These are phyloP conservation scores for Baccha elongata DNA, from an alignment of 2,888 invertebrate genomes.

Conservation along the genomic window DNA sequence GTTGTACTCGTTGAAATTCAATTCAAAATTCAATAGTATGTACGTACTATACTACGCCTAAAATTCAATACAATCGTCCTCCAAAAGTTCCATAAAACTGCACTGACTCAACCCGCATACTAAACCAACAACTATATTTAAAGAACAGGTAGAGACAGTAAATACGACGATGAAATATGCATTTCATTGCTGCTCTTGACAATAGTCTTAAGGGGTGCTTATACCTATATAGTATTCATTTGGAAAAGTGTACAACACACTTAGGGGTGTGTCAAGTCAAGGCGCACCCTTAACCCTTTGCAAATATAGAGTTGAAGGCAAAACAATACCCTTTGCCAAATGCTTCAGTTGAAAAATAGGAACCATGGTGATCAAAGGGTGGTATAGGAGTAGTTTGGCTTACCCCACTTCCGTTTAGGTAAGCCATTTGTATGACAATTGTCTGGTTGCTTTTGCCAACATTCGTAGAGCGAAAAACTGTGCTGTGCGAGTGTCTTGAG, in stretches of 20 bases:
- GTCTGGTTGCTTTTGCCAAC: conserved; percentile 22
- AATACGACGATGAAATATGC: conserved; percentile 60
- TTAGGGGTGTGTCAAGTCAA: conserved; percentile 43
- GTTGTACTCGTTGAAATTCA: too few relatives aligned
- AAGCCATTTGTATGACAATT: conserved; percentile 48
- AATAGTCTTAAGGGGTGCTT: conserved; percentile 40
- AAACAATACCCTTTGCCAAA: conserved; percentile 44
- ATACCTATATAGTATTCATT: conserved; percentile 13
- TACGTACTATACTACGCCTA: too few relatives aligned
- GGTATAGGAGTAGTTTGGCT: conserved; percentile 40
- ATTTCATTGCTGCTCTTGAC: conserved; percentile 59
- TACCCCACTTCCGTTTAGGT: conserved; percentile 42
- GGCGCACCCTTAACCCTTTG: conserved; percentile 61
- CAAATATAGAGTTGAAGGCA: conserved; percentile 53
- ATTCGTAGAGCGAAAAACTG: conserved; percentile 34
- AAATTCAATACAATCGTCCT: too few relatives aligned
- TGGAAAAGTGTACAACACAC: conserved; percentile 31
- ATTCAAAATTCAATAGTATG: too few relatives aligned
- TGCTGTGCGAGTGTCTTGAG: too few relatives aligned
- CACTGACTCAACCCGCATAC: too few relatives aligned
- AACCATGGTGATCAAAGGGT: conserved; percentile 4
- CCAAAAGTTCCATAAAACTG: too few relatives aligned
- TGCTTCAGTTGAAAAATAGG: too few relatives aligned
- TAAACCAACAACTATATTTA: too few relatives aligned
- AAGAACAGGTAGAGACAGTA: conserved; percentile 38